Evolutionary conservation across 1,140 invertebrate species (phyloP).

Genomic region (Euura lappo): DNA sequence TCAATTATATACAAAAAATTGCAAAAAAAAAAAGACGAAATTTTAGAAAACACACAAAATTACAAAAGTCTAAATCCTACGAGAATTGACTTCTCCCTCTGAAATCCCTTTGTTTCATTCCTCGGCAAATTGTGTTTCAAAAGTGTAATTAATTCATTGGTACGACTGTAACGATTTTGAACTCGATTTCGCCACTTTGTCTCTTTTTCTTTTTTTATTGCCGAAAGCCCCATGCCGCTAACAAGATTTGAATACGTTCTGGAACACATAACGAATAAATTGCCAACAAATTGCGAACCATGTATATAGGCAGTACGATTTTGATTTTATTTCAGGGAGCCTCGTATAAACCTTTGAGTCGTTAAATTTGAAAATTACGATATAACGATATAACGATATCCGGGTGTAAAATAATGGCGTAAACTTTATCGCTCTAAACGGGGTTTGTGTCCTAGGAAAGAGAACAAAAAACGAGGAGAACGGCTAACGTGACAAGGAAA

Average conservation of each 20-base stretch:
- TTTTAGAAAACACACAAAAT: too few relatives aligned
- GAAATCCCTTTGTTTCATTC: background rate
- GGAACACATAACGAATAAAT: background rate
- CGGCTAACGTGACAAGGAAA: conserved; percentile 8
- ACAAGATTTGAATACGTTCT: conserved; percentile 3
- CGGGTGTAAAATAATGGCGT: too few relatives aligned
- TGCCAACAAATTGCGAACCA: too few relatives aligned
- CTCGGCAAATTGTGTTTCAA: background rate
- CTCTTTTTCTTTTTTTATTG: background rate
- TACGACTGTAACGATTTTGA: background rate
- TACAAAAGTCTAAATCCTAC: background rate
- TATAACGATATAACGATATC: too few relatives aligned
- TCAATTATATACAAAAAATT: too few relatives aligned
- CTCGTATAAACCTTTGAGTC: too few relatives aligned
- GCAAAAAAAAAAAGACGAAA: too few relatives aligned
- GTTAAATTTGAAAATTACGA: too few relatives aligned
- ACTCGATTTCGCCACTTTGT: background rate
- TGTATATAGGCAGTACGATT: too few relatives aligned
- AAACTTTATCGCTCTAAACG: too few relatives aligned
- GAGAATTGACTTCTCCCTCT: background rate
- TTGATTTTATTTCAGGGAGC: too few relatives aligned
- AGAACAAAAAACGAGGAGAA: conserved; percentile 2
- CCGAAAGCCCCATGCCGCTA: background rate
- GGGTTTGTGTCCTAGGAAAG: background rate
- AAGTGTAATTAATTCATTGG: background rate